Evolutionary conservation across 1,140 invertebrate genomes (phyloP), one percentile per base, ranked within the genome.

Genomic region (Aphidius ervi): DNA sequence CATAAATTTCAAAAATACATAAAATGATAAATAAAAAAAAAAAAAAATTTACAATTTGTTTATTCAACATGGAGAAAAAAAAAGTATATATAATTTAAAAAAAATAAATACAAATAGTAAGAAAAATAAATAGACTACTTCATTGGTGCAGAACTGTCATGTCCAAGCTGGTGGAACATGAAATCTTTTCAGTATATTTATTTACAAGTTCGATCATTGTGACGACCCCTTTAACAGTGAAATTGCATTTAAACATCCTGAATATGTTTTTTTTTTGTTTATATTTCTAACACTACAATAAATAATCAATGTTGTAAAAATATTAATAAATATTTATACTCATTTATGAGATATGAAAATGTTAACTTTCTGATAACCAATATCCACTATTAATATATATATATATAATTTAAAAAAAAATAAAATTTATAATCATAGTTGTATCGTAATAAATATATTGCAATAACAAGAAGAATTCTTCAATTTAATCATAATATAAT

Each of bases 201-300:
- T 50, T 58, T 49, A 43, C 54, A 42, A 37, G 50, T 64, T 61
- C 48, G 56, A 64, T 64, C 31, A 61, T 64, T 56, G 63, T 61
- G 58, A 63, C 62, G 62, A 60, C 62, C 62, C 62, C 54, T 55
- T 61, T 61, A 47, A 45, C 50, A 63, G 58, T 61, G 59, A 61
- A 58, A 58, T 64, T 63, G 46, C 62, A 52, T 52, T 31, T 59
- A 31, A 49, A 47, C 46, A 40, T 46, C 50, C 40, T 63, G 45
- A 39, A 63, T 49, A 23, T 59, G 23, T 31, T 31, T 31, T 16
- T 16, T 16, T 16, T 16, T 16, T 31, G 4, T 31, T 3, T 3
- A 31, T 31, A 31, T 31, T 31, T 31, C 4, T 31, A 31, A 31
- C 23, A 31, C 16, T 16, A 16, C 16, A 45, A 40, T 31, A 31